These are phyloP conservation scores for Podilymbus podiceps DNA, from an alignment of 2,113 vertebrate species.

Conservation along the genomic window DNA sequence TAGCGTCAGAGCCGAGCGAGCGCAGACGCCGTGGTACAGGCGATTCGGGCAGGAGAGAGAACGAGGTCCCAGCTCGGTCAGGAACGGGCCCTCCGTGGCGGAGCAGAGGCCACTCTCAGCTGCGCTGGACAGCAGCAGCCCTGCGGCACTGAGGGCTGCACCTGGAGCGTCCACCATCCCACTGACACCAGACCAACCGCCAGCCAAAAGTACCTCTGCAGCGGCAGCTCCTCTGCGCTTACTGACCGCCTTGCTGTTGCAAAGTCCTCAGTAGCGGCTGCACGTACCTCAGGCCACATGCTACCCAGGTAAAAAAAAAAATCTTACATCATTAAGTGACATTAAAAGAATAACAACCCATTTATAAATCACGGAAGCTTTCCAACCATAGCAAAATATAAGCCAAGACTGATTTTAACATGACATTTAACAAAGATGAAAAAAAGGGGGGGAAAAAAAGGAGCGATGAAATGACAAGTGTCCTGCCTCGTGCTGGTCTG, in stretches of 20 bases:
- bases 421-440: neutral
- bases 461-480: neutral
- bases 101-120: neutral
- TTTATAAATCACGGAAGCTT: neutral
- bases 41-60: neutral
- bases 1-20: neutral
- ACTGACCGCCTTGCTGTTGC: neutral
- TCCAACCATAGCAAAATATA: neutral
- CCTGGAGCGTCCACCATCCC: no score
- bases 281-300: neutral
- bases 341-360: neutral
- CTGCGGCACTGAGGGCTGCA: neutral
- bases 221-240: neutral
- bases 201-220: neutral
- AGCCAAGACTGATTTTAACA: neutral
- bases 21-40: rapidly evolving
- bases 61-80: rapidly evolving
- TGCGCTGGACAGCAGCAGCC: neutral
- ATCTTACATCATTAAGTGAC: neutral
- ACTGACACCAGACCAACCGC: rapidly evolving
- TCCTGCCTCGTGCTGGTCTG: rapidly evolving
- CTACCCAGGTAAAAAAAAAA: neutral
- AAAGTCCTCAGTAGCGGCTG: neutral
- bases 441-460: neutral
- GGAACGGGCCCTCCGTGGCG: neutral